Percentiles rank a stretch among this genome's conserved stretches.
These are phyloP conservation scores for Charaxes varanes DNA, from an alignment of 1,140 invertebrate genomes.

Conservation along the genomic window DNA sequence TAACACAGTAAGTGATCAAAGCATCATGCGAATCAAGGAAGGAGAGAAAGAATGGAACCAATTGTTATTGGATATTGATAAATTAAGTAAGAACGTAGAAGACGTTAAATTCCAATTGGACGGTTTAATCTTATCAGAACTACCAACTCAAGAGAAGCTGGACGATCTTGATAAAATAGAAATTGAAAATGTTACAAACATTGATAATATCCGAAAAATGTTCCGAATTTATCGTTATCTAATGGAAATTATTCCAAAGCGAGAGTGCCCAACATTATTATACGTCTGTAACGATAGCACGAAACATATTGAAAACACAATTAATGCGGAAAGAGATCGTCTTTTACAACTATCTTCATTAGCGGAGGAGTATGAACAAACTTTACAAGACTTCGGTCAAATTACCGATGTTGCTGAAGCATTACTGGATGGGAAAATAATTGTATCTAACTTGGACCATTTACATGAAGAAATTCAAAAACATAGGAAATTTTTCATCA, in stretches of 20 bases:
- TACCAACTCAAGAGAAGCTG: conserved; percentile 77
- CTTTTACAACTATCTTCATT: conserved; percentile 82
- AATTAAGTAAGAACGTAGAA: conserved; percentile 71
- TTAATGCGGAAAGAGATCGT: conserved; percentile 82
- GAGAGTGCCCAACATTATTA: conserved; percentile 78
- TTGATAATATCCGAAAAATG: conserved; percentile 39
- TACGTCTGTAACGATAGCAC: conserved; percentile 79
- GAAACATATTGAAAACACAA: conserved; percentile 79
- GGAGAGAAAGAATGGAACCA: conserved; percentile 81
- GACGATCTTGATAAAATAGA: conserved; percentile 80
- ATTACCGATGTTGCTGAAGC: conserved; percentile 88
- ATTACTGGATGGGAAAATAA: conserved; percentile 82
- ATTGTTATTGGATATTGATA: conserved; percentile 77
- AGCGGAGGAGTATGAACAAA: conserved; percentile 90
- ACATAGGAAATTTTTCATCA: conserved; percentile 91
- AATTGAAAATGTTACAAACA: conserved; percentile 68
- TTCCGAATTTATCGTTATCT: conserved; percentile 43
- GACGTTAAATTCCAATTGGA: conserved; percentile 75
- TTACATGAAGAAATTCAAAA: conserved; percentile 91
- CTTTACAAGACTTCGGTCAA: conserved; percentile 87
- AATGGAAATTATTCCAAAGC: conserved; percentile 44
- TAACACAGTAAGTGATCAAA: conserved; percentile 77
- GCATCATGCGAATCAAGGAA: conserved; percentile 75
- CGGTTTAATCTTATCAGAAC: conserved; percentile 75
- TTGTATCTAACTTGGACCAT: conserved; percentile 82